Percentiles rank a stretch among this genome's conserved stretches.
Conservation (phyloP, 2,113 vertebrate species). For the Lynx canadensis region DNA sequence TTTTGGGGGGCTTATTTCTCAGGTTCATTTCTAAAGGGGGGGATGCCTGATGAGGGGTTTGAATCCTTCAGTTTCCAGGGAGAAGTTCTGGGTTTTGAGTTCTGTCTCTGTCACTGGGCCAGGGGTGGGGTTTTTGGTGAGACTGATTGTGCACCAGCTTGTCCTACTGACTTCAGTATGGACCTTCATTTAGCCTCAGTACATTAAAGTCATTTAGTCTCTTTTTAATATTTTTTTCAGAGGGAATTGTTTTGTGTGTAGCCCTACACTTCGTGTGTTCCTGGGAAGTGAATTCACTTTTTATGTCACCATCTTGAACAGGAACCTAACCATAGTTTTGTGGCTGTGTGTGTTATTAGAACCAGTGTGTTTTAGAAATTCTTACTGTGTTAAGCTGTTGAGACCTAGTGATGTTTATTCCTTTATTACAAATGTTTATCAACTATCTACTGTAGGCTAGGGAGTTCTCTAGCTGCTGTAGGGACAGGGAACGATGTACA, state of each 20-base stretch:
- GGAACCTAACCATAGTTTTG: background rate
- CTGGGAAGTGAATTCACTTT: background rate
- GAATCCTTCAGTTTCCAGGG: background rate
- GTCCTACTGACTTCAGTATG: background rate
- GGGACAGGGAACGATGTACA: background rate
- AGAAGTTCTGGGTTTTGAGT: background rate
- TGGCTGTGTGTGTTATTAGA: too few species aligned
- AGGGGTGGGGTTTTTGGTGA: background rate
- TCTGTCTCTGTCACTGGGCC: rapidly evolving
- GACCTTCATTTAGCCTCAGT: background rate
- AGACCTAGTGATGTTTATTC: background rate
- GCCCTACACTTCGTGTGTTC: too few species aligned
- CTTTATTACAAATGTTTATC: background rate
- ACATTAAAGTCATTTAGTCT: background rate
- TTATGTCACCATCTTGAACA: background rate
- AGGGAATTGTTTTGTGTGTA: background rate
- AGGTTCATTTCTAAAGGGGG: too few species aligned
- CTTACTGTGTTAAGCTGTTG: background rate
- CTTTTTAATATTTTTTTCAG: background rate
- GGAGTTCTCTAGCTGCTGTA: background rate
- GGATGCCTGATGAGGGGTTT: background rate
- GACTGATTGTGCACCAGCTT: background rate
- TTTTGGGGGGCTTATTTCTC: background rate
- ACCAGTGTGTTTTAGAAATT: background rate
- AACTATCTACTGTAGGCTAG: background rate